Evolutionary conservation across 2,888 invertebrate species (phyloP), one percentile per base, ranked within the genome.

Genomic region (Parnassius smintheus): DNA sequence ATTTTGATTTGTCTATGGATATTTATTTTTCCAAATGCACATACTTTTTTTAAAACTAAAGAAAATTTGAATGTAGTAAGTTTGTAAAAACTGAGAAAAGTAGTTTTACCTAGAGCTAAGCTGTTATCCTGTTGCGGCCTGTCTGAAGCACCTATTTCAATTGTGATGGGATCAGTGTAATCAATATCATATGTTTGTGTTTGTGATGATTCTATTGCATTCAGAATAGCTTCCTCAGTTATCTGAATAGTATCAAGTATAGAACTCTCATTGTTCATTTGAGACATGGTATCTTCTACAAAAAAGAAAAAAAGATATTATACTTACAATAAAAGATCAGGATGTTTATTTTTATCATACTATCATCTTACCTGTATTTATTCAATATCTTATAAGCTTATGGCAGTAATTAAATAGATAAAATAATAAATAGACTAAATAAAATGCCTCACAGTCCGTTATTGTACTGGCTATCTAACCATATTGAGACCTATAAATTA

Each of bases 131-230:
- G 87, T 35, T 83, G 82, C 41, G 85, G 84, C 62, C 82, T 81
- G 59, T 91, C 91, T 2, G 80, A 75, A 0, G 82, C 83, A 11
- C 91, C 91, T 57, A 91, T 88, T 66, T 91, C 91, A 61, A 91
- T 85, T 41, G 88, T 86, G 42, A 91, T 81, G 0, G 87, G 83
- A 25, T 81, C 74, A 11, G 86, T 89, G 58, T 80, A 88, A 64
- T 91, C 88, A 48, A 91, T 76, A 62, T 86, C 84, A 58, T 80
- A 83, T 61, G 86, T 75, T 42, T 82, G 84, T 8, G 85, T 77
- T 66, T 86, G 87, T 9, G 88, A 84, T 0, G 83, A 79, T 58
- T 90, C 90, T 25, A 91, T 72, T 2, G 85, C 84, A 66, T 82
- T 82, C 0, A 91, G 77, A 64, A 91, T 87, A 22, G 84, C 86